A percentile compares a stretch with the other conserved stretches of the same genome.
Evolutionary conservation across 2,888 invertebrate genomes (phyloP).

Genomic region (Drosophila paracracens): DNA sequence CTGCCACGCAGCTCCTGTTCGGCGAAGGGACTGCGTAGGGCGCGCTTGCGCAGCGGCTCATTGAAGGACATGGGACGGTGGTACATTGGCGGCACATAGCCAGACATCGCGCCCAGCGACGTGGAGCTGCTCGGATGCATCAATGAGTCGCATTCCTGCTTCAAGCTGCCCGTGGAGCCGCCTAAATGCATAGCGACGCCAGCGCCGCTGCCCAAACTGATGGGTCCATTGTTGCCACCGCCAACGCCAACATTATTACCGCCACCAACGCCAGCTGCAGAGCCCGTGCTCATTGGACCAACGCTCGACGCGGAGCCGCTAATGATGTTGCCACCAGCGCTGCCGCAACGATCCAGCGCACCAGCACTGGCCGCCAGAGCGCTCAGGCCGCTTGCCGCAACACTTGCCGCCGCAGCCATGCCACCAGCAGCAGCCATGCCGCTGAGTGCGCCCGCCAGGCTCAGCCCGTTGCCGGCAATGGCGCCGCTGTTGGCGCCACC

Average conservation of each 20-base stretch:
- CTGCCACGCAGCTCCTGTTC: conserved; percentile 87
- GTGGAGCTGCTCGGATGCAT: conserved; percentile 84
- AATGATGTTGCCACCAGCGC: conserved; percentile 67
- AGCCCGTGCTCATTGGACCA: conserved; percentile 50
- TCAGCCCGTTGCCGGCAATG: conserved; percentile 59
- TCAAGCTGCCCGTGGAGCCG: conserved; percentile 81
- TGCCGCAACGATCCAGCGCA: conserved; percentile 72
- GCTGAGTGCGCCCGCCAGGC: conserved; percentile 61
- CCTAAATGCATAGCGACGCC: conserved; percentile 76
- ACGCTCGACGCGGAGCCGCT: conserved; percentile 62
- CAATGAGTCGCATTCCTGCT: conserved; percentile 85
- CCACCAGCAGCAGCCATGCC: conserved; percentile 75
- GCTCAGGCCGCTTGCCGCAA: conserved; percentile 69
- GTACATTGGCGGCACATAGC: conserved; percentile 85
- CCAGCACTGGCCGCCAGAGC: conserved; percentile 68
- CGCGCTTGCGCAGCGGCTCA: conserved; percentile 86
- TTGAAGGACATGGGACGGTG: conserved; percentile 84
- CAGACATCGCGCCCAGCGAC: conserved; percentile 83
- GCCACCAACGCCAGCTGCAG: conserved; percentile 14
- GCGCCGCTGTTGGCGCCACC: conserved; percentile 44
- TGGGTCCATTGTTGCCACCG: conserved; percentile 83
- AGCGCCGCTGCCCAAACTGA: conserved; percentile 79
- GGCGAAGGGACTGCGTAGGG: conserved; percentile 86
- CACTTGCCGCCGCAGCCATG: conserved; percentile 69
- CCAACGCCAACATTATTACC: conserved; percentile 32